Evolutionary conservation across 2,888 invertebrate species (phyloP).

Genomic region (Trisateles emortualis): DNA sequence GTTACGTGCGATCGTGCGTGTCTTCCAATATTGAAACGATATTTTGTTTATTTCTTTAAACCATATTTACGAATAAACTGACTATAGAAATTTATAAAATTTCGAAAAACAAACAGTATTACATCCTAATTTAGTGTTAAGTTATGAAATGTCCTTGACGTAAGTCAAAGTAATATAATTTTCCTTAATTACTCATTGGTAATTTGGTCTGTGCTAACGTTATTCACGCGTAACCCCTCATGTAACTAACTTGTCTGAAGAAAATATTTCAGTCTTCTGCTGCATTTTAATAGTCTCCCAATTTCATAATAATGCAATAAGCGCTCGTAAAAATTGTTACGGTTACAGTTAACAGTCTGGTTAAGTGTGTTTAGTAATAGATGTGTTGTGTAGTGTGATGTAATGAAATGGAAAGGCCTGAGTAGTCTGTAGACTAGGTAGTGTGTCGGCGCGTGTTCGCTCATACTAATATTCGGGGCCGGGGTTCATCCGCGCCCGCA

Average conservation of each 20-base stretch:
- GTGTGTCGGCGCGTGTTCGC: slow-evolving; percentile 58
- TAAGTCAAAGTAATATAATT: not conserved
- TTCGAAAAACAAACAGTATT: not conserved
- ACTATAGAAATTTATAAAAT: not conserved
- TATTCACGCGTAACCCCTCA: not conserved
- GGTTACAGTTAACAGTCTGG: slow-evolving; percentile 2
- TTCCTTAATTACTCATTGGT: not conserved
- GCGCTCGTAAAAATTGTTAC: not conserved
- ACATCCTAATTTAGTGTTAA: not conserved
- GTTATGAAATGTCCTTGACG: too few relatives aligned
- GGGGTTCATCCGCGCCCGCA: slow-evolving; percentile 51
- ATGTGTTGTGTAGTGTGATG: slow-evolving; percentile 32
- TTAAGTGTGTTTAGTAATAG: slow-evolving; percentile 20
- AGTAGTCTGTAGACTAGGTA: slow-evolving; percentile 1
- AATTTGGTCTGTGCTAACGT: not conserved
- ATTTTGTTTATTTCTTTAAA: not conserved
- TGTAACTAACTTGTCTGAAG: not conserved
- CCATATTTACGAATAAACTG: not conserved
- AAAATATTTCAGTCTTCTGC: not conserved
- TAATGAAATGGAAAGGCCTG: slow-evolving; percentile 25
- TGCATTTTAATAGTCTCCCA: not conserved
- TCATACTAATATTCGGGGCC: slow-evolving; percentile 67
- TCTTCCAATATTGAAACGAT: slow-evolving; percentile 29
- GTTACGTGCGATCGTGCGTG: slow-evolving; percentile 68
- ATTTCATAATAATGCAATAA: not conserved